Evolutionary conservation across 2,888 invertebrate genomes (phyloP).

Genomic region (Temnothorax ravouxi): DNA sequence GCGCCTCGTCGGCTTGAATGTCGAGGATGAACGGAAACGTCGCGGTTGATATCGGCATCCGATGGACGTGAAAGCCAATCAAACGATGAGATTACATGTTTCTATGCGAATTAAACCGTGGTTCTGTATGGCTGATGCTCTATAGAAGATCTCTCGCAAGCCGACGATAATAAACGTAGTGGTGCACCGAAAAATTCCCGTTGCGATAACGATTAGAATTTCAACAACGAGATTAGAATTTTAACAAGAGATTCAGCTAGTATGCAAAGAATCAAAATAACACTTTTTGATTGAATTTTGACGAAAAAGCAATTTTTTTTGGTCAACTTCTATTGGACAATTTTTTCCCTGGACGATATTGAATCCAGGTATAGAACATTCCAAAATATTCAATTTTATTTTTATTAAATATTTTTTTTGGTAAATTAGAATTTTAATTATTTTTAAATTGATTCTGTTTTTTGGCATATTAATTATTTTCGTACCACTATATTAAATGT

Average conservation of each 20-base stretch:
- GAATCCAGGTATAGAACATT: background rate
- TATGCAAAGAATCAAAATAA: background rate
- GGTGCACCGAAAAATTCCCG: background rate
- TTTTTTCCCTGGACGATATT: background rate
- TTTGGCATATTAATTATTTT: background rate
- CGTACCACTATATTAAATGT: background rate
- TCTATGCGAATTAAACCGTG: slow-evolving; percentile 1
- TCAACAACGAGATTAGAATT: background rate
- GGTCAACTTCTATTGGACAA: background rate
- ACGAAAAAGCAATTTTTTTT: background rate
- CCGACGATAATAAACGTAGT: background rate
- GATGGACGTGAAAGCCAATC: slow-evolving; percentile 32
- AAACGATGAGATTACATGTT: slow-evolving; percentile 21
- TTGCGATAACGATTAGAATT: background rate
- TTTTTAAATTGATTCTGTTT: slow-evolving; percentile 1
- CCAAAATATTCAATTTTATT: background rate
- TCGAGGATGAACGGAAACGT: slow-evolving; percentile 54
- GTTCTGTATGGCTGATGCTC: background rate
- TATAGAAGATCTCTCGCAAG: background rate
- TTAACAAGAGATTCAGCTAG: background rate
- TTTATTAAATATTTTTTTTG: background rate
- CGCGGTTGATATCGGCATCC: slow-evolving; percentile 36
- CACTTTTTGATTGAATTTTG: background rate
- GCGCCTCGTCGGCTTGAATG: slow-evolving; percentile 52
- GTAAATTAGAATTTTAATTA: background rate